These are phyloP conservation scores for Conopomorpha cramerella DNA, from an alignment of 1,140 invertebrate genomes.

Conservation along the genomic window DNA sequence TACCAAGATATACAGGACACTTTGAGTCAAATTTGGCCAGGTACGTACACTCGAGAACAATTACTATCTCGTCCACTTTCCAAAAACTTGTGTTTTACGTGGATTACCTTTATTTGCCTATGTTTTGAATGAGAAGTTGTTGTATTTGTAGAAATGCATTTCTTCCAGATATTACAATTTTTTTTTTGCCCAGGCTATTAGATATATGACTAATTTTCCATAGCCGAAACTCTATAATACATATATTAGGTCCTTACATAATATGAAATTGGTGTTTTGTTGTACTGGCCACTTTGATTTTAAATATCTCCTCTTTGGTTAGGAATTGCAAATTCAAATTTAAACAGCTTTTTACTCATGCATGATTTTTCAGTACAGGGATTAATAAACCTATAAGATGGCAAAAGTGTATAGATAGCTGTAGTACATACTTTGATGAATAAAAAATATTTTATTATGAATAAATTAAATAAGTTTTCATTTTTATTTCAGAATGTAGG, in stretches of 20 bases:
- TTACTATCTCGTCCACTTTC: no score
- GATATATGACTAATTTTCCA: neutral
- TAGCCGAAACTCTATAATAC: no score
- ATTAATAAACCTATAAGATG: neutral
- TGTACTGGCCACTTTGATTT: neutral
- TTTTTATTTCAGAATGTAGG: conserved; percentile 24
- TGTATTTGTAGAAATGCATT: neutral
- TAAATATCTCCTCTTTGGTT: neutral
- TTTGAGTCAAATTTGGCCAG: conserved; percentile 16
- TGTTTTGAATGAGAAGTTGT: neutral
- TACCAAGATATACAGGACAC: conserved; percentile 18
- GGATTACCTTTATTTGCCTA: no score
- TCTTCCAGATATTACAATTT: neutral
- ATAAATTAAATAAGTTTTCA: conserved; percentile 1
- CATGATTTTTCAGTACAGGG: neutral
- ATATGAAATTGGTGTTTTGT: neutral
- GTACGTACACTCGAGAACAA: conserved; percentile 12
- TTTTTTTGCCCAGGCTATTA: neutral
- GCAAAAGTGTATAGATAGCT: neutral
- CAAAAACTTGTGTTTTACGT: no score
- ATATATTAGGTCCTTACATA: no score
- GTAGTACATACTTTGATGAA: neutral
- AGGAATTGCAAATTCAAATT: neutral
- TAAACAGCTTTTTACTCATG: neutral
- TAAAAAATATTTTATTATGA: neutral